Conservation (phyloP, 2,888 invertebrate genomes). For the Pasiphila rectangulata region DNA sequence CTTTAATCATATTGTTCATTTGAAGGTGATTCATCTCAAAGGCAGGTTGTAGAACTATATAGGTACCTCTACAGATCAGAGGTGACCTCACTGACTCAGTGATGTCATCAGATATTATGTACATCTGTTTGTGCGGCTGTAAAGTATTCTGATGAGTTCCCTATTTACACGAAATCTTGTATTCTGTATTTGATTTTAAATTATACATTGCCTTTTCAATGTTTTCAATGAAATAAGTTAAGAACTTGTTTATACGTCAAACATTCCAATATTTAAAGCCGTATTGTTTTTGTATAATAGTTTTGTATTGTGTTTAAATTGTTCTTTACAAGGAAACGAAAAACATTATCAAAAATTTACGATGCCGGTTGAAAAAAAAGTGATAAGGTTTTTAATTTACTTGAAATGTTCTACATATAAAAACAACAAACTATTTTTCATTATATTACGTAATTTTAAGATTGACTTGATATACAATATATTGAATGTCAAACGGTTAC, state of each 20-base stretch:
- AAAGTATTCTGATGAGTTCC: too few relatives aligned
- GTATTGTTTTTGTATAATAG: not conserved
- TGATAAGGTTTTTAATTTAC: too few relatives aligned
- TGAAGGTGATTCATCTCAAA: conserved; percentile 10
- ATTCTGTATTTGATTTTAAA: not conserved
- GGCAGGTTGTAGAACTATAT: conserved; percentile 10
- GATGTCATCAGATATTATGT: conserved; percentile 14
- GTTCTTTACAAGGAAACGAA: too few relatives aligned
- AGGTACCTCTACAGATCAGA: not conserved
- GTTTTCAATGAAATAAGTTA: not conserved
- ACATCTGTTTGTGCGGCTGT: not conserved
- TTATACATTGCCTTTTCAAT: too few relatives aligned
- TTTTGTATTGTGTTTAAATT: not conserved
- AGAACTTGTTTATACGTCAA: not conserved
- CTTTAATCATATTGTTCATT: not conserved
- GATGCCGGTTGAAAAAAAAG: too few relatives aligned
- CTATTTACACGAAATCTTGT: too few relatives aligned
- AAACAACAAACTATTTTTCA: too few relatives aligned
- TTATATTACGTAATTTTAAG: too few relatives aligned
- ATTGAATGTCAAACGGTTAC: not conserved
- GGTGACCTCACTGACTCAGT: conserved; percentile 12
- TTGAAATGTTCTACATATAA: too few relatives aligned
- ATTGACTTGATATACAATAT: not conserved
- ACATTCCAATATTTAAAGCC: not conserved
- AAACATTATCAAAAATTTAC: too few relatives aligned